Conservation (phyloP, 2,113 vertebrate species). For the Dascyllus trimaculatus region DNA sequence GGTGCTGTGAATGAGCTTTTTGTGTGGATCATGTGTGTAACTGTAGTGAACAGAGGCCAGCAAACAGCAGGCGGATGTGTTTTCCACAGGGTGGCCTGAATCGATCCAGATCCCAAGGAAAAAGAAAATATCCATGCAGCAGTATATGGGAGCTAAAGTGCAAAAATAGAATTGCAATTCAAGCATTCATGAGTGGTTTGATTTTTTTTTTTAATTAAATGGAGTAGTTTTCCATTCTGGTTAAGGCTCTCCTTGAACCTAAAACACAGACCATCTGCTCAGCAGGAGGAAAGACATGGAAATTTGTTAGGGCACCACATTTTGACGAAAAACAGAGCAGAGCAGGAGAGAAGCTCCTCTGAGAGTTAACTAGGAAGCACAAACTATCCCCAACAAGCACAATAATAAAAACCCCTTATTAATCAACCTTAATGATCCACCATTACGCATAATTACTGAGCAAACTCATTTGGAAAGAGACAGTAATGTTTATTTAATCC, state of each 20-base stretch:
- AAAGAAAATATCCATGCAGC: constrained; percentile 25
- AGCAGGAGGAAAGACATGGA: constrained; percentile 49
- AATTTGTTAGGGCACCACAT: constrained; percentile 46
- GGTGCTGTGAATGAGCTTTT: constrained; percentile 28
- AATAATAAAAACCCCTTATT: constrained; percentile 70
- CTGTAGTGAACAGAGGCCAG: constrained; percentile 35
- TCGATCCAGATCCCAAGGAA: constrained; percentile 21
- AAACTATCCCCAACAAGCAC: constrained; percentile 49
- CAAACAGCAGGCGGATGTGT: constrained; percentile 33
- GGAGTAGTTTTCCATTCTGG: constrained; percentile 52
- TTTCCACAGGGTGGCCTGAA: constrained; percentile 39
- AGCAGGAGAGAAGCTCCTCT: constrained; percentile 36
- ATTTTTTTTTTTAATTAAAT: background rate
- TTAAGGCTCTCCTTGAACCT: constrained; percentile 12
- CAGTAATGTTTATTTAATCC: constrained; percentile 71
- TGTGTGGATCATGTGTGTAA: constrained; percentile 19
- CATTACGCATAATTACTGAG: constrained; percentile 76
- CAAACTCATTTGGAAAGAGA: constrained; percentile 73
- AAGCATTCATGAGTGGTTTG: constrained; percentile 9
- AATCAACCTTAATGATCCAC: constrained; percentile 74
- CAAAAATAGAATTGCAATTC: constrained; percentile 34
- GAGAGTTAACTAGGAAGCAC: constrained; percentile 40
- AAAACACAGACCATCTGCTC: constrained; percentile 33
- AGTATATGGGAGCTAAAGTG: constrained; percentile 21
- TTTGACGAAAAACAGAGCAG: constrained; percentile 51